phyloP scores from a whole-genome alignment of 2,888 invertebrate genomes.

The Uropetala carovei region DNA sequence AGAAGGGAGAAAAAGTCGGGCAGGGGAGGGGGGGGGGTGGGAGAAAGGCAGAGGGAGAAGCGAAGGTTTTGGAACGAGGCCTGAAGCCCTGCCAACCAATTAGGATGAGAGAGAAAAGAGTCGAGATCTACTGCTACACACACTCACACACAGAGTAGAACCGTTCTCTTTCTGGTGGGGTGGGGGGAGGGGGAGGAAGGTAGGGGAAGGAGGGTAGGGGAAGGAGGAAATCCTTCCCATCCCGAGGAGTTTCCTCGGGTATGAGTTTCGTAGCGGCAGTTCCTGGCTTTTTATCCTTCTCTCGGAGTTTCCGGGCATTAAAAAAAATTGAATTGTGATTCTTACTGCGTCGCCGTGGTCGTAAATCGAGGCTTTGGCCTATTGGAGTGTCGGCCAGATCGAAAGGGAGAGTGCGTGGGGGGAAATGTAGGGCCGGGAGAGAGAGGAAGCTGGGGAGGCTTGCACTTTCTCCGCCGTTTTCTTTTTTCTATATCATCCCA shows the following conservation, averaged over 20 bases:
- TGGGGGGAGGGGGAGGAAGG: neutral
- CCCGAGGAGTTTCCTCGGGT: neutral
- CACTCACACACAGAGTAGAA: neutral
- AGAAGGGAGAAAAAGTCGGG: neutral
- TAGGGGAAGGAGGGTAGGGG: no score
- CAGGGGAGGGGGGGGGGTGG: neutral
- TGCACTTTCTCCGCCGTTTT: neutral
- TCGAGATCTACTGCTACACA: slow-evolving; percentile 4
- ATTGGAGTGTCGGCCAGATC: neutral
- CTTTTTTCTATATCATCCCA: neutral
- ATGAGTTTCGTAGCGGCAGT: neutral
- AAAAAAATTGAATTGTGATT: neutral
- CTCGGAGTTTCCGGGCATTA: slow-evolving; percentile 27
- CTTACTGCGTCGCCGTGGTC: neutral
- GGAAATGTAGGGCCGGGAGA: neutral
- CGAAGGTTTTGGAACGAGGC: neutral
- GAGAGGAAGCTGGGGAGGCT: neutral
- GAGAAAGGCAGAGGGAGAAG: neutral
- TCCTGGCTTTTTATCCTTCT: neutral
- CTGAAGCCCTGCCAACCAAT: slow-evolving; percentile 62
- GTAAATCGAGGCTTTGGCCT: neutral
- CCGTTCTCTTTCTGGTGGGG: neutral
- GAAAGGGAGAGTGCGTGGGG: neutral
- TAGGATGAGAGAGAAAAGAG: slow-evolving; percentile 36
- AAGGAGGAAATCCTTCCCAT: no score